Conservation (phyloP, 92 coral and sea anemone species). For the Blastomussa wellsi region DNA sequence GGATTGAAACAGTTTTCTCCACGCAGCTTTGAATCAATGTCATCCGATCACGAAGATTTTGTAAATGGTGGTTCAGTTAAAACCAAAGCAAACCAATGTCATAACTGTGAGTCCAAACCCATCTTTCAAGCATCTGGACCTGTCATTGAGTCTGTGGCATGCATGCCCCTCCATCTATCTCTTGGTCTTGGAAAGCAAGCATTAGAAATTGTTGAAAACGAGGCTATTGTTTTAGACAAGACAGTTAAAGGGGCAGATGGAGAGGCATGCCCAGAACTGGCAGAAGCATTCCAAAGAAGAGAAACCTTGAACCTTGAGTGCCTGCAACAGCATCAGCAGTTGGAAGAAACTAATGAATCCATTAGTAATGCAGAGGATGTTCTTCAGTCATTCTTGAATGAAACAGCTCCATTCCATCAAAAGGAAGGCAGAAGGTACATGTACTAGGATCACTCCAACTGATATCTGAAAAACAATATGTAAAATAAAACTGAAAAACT, state of each 20-base stretch:
- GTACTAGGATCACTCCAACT: no score
- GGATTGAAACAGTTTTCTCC: not conserved
- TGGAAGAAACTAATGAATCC: no score
- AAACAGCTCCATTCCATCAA: no score
- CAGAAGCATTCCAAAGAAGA: no score
- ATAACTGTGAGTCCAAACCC: slow-evolving; percentile 42
- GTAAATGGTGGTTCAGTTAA: slow-evolving; percentile 37
- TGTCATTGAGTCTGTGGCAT: slow-evolving; percentile 42
- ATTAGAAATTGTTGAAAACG: slow-evolving; percentile 34
- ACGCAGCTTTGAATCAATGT: slow-evolving; percentile 29
- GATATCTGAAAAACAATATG: no score
- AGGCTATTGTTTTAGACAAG: slow-evolving; percentile 43
- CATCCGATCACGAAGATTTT: slow-evolving; percentile 13
- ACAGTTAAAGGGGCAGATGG: slow-evolving; percentile 44
- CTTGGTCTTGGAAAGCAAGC: slow-evolving; percentile 60
- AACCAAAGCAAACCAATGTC: slow-evolving; percentile 31
- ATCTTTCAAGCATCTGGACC: slow-evolving; percentile 34
- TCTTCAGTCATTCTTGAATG: no score
- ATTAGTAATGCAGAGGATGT: no score
- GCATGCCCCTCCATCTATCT: slow-evolving; percentile 55
- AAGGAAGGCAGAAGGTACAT: no score
- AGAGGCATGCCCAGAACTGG: slow-evolving; percentile 16
- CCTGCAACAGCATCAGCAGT: no score
- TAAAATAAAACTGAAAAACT: no score
- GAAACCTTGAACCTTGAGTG: no score